Conservation (phyloP, 2,113 vertebrate genomes). For the Gallinago media region DNA sequence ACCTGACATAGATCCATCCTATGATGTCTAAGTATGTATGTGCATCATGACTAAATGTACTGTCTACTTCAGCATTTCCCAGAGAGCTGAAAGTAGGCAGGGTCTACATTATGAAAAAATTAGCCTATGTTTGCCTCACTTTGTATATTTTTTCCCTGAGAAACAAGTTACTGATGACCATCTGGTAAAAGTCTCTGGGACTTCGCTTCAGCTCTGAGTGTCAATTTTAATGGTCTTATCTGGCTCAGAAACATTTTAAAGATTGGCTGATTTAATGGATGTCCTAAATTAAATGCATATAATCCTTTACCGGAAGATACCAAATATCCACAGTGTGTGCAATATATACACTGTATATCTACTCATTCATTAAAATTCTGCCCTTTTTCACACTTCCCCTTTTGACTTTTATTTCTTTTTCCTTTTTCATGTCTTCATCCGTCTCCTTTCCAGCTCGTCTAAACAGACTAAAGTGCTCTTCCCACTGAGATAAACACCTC, state of each 20-base stretch:
- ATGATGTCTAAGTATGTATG: no score
- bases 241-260: background rate
- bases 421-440: background rate
- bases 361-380: background rate
- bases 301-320: background rate
- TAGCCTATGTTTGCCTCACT: background rate
- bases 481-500: background rate
- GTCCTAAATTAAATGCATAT: background rate
- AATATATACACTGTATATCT: background rate
- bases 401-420: background rate
- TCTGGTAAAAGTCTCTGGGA: background rate
- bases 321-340: background rate
- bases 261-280: background rate
- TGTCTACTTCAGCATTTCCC: background rate
- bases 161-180: background rate
- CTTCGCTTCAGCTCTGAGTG: background rate
- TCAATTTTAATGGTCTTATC: background rate
- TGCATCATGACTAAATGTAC: background rate
- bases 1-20: background rate
- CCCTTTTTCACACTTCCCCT: background rate
- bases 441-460: background rate
- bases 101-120: background rate
- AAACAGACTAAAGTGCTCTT: background rate
- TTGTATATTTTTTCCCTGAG: background rate
- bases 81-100: background rate